A percentile compares a stretch with the other conserved stretches of the same genome.
Evolutionary conservation across 2,888 invertebrate species (phyloP).

Genomic region (Lasiommata megera): DNA sequence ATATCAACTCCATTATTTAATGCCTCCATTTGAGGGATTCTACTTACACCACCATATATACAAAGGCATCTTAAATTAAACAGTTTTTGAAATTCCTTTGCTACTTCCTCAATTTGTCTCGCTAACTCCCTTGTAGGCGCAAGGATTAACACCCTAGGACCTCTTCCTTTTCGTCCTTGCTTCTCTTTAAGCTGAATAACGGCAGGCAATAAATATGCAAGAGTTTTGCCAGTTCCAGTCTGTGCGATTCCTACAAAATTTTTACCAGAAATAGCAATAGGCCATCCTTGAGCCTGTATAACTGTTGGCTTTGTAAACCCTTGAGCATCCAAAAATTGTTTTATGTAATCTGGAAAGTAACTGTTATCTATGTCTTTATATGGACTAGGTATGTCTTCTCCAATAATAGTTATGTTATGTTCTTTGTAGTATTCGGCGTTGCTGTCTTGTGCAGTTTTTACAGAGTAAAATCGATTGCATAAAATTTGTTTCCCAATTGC

Average conservation of each 20-base stretch:
- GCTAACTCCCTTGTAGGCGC: constrained; percentile 90
- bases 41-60: constrained; percentile 93
- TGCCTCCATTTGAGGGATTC: constrained; percentile 83
- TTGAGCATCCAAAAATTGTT: constrained; percentile 82
- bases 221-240: constrained; percentile 89
- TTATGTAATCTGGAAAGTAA: constrained; percentile 87
- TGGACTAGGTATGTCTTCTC: constrained; percentile 86
- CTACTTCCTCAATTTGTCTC: constrained; percentile 90
- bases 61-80: constrained; percentile 89
- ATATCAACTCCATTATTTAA: constrained; percentile 89
- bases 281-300: constrained; percentile 93
- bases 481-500: constrained; percentile 27
- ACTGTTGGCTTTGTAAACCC: constrained; percentile 88
- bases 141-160: constrained; percentile 90
- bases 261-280: constrained; percentile 88
- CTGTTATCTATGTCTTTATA: constrained; percentile 88
- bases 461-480: constrained; percentile 49
- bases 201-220: constrained; percentile 89
- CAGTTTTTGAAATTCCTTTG: constrained; percentile 86
- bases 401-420: constrained; percentile 88
- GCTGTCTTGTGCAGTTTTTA: constrained; percentile 61
- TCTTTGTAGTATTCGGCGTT: constrained; percentile 83
- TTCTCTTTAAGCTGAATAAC: constrained; percentile 92
- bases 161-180: constrained; percentile 85
- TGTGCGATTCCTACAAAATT: constrained; percentile 94